Conservation (phyloP, 2,888 invertebrate species). For the Epirrhoe tristata region DNA sequence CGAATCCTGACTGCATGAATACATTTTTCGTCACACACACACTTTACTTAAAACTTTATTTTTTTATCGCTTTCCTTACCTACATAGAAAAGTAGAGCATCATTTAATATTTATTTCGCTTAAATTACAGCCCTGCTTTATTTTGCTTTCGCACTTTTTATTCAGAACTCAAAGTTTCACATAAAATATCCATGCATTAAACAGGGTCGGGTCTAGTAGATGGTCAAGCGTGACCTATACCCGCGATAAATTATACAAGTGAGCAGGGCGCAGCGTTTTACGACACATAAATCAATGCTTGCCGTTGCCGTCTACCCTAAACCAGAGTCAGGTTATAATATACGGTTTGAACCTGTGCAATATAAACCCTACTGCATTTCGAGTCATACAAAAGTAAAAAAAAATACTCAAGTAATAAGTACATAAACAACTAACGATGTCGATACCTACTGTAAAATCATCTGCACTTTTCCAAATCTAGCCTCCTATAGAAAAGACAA, state of each 20-base stretch:
- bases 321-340: slow-evolving; percentile 54
- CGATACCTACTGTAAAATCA: no score
- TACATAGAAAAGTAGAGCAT: neutral
- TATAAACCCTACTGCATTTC: neutral
- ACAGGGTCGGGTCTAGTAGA: slow-evolving; percentile 65
- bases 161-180: slow-evolving; percentile 26
- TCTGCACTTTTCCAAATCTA: no score
- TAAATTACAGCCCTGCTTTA: neutral
- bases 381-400: neutral
- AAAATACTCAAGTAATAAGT: neutral
- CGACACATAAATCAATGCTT: slow-evolving; percentile 77
- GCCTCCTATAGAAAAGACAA: no score
- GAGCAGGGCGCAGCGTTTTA: slow-evolving; percentile 80
- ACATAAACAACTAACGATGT: no score
- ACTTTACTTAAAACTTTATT: no score
- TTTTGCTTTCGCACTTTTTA: slow-evolving; percentile 16
- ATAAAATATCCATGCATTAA: slow-evolving; percentile 31
- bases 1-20: no score
- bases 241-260: slow-evolving; percentile 81
- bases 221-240: slow-evolving; percentile 70
- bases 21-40: no score
- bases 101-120: neutral
- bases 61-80: neutral
- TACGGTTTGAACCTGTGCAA: neutral
- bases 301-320: slow-evolving; percentile 66